Base-by-base conservation (phyloP, 2,113 vertebrate genomes). In the Manacus vitellinus region DNA sequence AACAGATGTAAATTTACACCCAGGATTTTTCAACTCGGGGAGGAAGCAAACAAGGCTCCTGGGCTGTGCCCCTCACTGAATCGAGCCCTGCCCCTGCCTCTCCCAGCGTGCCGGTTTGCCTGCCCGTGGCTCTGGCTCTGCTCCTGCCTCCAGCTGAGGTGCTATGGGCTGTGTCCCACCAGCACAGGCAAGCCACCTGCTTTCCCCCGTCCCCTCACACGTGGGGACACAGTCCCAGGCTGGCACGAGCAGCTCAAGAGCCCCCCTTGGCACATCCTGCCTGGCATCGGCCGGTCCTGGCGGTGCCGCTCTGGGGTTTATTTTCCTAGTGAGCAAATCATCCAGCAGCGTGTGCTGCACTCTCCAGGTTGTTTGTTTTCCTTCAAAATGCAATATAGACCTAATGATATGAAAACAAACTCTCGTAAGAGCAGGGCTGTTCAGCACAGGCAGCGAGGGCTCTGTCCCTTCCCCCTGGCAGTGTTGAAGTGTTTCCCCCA, bases 241-340 rank as follows among this genome's bases (percentile, higher is more conserved):
- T 1, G 14, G 63, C 49, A 35, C 3, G 0, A 28, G 52, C 31
- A 4, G 14, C 27, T 17, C 4, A 2, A 22, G 58, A 65, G 41
- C 31, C 4, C 27, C 51, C 55, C 67, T 80, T 89, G 85, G 88
- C 81, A 37, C 8, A 0, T 30, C 77, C 59, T 0, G 1, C 46
- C 44, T 88, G 89, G 86, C 91, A 47, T 25, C 6, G 0, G 44
- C 51, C 1, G 0, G 43, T 46, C n/a, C 80, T 2, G 0, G 37
- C 1, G 0, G 11, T 39, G 55, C 47, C 70, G 76, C 44, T 3
- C 27, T 0, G 1, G 13, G 0, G 12, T 80, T 82, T 47, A 6
- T 89, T 89, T 76, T 35, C 59, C 59, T 14, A 24, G 49, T 0
- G 3, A 81, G 62, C 13, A 1, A 8, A 24, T 8, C 72, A 16